Percentiles rank a stretch among this genome's conserved stretches.
Conservation (phyloP, 2,797 vertebrate genomes). For the Apogon hyalosoma region DNA sequence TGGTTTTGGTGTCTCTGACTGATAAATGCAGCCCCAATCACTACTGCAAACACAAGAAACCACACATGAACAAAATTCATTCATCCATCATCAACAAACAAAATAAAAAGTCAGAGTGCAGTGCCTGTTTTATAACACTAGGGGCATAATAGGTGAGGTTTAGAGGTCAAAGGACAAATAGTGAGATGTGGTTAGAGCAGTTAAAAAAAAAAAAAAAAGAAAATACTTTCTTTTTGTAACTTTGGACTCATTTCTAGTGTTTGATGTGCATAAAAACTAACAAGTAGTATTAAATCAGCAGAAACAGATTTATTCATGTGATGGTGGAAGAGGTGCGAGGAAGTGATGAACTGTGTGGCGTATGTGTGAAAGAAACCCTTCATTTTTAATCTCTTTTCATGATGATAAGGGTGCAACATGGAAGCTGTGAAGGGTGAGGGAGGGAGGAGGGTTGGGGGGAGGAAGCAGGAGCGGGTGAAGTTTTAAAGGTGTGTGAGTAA, state of each 20-base stretch:
- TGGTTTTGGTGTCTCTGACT: constrained; percentile 7
- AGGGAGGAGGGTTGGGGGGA: constrained; percentile 49
- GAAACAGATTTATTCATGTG: constrained; percentile 5
- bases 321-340: not conserved
- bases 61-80: not conserved
- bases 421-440: constrained; percentile 45
- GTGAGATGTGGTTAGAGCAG: not conserved
- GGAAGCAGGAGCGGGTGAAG: constrained; percentile 67
- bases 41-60: not conserved
- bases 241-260: not conserved
- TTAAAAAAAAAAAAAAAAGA: not conserved
- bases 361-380: constrained; percentile 39
- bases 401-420: constrained; percentile 44
- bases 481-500: constrained; percentile 69
- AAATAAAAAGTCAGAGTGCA: constrained; percentile 5
- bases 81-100: not conserved
- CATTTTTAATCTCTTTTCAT: constrained; percentile 55
- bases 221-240: not conserved
- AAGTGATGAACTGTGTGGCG: constrained; percentile 9
- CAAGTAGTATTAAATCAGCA: not conserved
- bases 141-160: constrained; percentile 32
- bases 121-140: constrained; percentile 44
- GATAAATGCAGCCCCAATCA: not conserved
- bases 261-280: not conserved
- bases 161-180: constrained; percentile 64